Conservation (phyloP, 2,797 vertebrate species). For the Hoplostethus atlanticus region DNA sequence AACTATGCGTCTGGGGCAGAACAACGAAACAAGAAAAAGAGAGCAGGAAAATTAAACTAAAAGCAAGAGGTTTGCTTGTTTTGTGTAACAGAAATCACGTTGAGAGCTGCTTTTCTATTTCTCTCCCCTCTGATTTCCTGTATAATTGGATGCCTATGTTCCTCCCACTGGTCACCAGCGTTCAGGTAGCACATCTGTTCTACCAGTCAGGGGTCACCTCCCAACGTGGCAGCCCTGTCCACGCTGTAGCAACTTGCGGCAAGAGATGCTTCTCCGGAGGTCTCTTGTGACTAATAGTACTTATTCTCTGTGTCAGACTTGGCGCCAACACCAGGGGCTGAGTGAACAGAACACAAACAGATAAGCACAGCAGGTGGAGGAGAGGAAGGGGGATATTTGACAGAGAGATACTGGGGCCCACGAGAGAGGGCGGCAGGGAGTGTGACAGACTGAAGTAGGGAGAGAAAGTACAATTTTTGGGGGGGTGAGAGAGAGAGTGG, state of each 20-base stretch:
- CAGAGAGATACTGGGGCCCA: slow-evolving; percentile 37
- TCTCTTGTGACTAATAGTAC: slow-evolving; percentile 71
- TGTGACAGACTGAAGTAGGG: slow-evolving; percentile 32
- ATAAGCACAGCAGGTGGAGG: slow-evolving; percentile 69
- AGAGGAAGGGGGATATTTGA: slow-evolving; percentile 53
- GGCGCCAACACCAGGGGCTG: slow-evolving; percentile 59
- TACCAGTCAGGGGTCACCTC: slow-evolving; percentile 71
- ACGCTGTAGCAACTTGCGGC: slow-evolving; percentile 59
- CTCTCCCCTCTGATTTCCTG: slow-evolving; percentile 42
- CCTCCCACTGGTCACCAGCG: slow-evolving; percentile 61
- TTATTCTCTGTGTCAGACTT: slow-evolving; percentile 63
- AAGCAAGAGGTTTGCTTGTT: no score
- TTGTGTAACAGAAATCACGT: no score
- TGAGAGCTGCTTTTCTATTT: slow-evolving; percentile 18
- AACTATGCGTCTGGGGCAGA: no score
- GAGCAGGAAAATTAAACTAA: no score
- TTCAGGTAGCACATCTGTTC: slow-evolving; percentile 45
- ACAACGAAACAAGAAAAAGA: no score
- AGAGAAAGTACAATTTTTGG: slow-evolving; percentile 17
- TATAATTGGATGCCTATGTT: slow-evolving; percentile 62
- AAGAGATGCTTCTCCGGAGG: slow-evolving; percentile 62
- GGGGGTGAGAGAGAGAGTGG: slow-evolving; percentile 7
- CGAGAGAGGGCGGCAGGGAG: slow-evolving; percentile 37
- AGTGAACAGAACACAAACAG: slow-evolving; percentile 62
- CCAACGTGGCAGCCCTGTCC: slow-evolving; percentile 55